These are phyloP conservation scores for Grammomys dolichurus DNA, from an alignment of 2,113 vertebrate species.

Conservation along the genomic window DNA sequence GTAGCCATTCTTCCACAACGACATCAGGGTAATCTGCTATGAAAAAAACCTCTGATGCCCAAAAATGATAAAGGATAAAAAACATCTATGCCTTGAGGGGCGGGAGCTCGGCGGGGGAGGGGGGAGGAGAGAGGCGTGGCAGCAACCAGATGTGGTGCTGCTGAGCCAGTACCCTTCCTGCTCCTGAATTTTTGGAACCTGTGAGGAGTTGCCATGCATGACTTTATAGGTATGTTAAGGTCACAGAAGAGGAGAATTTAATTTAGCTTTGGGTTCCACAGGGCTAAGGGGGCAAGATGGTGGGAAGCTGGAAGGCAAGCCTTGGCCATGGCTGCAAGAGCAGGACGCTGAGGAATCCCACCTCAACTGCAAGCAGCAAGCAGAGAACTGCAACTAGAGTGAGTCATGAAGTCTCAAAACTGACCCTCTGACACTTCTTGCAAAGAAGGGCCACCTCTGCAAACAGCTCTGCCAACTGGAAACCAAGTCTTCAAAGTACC, in stretches of 20 bases:
- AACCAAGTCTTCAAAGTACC: not conserved
- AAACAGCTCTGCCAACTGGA: not conserved
- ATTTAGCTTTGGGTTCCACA: not conserved
- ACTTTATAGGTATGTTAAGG: not conserved
- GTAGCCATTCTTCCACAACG: too few species aligned
- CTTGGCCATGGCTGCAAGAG: not conserved
- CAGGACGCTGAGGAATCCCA: not conserved
- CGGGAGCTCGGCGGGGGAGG: too few species aligned
- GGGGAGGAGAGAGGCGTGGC: too few species aligned
- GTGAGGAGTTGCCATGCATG: not conserved
- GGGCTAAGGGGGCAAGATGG: not conserved
- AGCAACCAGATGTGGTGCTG: too few species aligned
- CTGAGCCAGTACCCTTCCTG: too few species aligned
- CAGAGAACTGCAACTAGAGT: not conserved
- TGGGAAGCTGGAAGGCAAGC: not conserved
- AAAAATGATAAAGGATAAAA: too few species aligned
- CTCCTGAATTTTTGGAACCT: not conserved
- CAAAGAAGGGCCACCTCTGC: not conserved
- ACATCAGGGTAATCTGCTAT: too few species aligned
- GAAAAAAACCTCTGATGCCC: too few species aligned
- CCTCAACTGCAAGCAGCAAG: not conserved
- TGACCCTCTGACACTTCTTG: not conserved
- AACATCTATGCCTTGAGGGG: too few species aligned
- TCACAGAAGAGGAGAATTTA: not conserved
- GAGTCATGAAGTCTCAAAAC: not conserved